Evolutionary conservation across 2,888 invertebrate genomes (phyloP).

Genomic region (Fabriciana adippe): DNA sequence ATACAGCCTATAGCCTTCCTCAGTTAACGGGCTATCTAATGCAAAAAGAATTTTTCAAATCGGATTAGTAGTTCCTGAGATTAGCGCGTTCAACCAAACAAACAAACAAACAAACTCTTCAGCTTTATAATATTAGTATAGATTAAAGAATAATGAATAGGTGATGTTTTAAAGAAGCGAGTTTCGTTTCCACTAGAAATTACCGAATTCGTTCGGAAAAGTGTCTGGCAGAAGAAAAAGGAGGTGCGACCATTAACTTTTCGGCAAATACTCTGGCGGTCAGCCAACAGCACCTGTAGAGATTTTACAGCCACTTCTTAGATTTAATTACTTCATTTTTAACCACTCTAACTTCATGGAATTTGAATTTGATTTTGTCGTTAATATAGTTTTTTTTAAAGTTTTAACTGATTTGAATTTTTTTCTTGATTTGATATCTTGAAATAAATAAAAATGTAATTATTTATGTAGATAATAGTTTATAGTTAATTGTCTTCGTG

Average conservation of each 20-base stretch:
- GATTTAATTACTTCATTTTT: conserved; percentile 33
- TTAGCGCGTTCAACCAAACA: too few species aligned
- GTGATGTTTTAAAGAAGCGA: too few species aligned
- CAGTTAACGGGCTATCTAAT: too few species aligned
- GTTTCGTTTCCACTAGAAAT: conserved; percentile 17
- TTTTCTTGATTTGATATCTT: not conserved
- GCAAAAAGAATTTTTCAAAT: too few species aligned
- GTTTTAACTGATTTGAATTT: not conserved
- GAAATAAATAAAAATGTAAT: too few species aligned
- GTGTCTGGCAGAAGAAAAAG: conserved; percentile 30
- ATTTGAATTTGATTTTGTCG: not conserved
- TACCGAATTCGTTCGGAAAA: conserved; percentile 23
- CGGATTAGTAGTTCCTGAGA: too few species aligned
- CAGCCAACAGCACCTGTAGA: conserved; percentile 35
- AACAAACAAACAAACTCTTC: too few species aligned
- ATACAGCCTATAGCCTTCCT: too few species aligned
- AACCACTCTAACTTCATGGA: conserved; percentile 1
- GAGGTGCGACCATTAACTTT: conserved; percentile 30
- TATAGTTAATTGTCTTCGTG: too few species aligned
- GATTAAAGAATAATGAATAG: too few species aligned
- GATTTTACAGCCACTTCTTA: conserved; percentile 31
- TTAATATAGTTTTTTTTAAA: not conserved
- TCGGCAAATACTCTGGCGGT: conserved; percentile 31
- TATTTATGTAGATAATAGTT: too few species aligned
- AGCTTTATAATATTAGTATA: too few species aligned